Evolutionary conservation across 2,113 vertebrate species (phyloP).

Genomic region (Brachionichthys hirsutus): DNA sequence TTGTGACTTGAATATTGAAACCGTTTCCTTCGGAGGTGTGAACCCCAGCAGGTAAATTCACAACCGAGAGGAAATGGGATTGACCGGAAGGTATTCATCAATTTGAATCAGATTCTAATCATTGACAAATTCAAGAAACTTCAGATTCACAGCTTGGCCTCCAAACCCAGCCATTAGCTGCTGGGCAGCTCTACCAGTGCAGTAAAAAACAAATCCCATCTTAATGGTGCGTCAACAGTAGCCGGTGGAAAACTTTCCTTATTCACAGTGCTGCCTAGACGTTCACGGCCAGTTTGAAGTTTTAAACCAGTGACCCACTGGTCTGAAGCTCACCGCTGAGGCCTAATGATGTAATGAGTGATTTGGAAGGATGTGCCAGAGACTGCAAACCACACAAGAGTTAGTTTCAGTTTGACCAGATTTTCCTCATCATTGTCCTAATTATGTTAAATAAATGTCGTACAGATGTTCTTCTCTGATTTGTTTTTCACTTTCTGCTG

Average conservation of each 20-base stretch:
- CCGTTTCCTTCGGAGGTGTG: slow-evolving; percentile 16
- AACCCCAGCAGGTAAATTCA: slow-evolving; percentile 7
- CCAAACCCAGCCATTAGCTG: neutral
- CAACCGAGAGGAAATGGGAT: slow-evolving; percentile 21
- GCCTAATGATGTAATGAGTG: slow-evolving; percentile 17
- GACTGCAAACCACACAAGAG: slow-evolving; percentile 25
- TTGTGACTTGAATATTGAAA: slow-evolving; percentile 19
- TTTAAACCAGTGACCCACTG: slow-evolving; percentile 35
- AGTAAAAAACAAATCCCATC: slow-evolving; percentile 18
- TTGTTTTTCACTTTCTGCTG: neutral
- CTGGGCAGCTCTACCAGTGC: neutral
- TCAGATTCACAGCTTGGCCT: neutral
- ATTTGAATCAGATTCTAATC: neutral
- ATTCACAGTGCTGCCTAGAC: slow-evolving; percentile 15
- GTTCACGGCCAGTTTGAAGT: slow-evolving; percentile 26
- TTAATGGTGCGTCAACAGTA: slow-evolving; percentile 35
- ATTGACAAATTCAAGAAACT: neutral
- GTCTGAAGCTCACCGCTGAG: slow-evolving; percentile 23
- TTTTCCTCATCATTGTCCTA: neutral
- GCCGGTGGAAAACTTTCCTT: slow-evolving; percentile 36
- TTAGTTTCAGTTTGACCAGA: slow-evolving; percentile 45
- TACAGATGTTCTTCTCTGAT: neutral
- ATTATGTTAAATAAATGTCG: neutral
- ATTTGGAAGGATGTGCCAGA: slow-evolving; percentile 22
- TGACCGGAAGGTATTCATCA: neutral